A percentile compares a stretch with the other conserved stretches of the same genome.
Evolutionary conservation across 2,888 invertebrate genomes (phyloP).

Genomic region (Aquatica leii): DNA sequence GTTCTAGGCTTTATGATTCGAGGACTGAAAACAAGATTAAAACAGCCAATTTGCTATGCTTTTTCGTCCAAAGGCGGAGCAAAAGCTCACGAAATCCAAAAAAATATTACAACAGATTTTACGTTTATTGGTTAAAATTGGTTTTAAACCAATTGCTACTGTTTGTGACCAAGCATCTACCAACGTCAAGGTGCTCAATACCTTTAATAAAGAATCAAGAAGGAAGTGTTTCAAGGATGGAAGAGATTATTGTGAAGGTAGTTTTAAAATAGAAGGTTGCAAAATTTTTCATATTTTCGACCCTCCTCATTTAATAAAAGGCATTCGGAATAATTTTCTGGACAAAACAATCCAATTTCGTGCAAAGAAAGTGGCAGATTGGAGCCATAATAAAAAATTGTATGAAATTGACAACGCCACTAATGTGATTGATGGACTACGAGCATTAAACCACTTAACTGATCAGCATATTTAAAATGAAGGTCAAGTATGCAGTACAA

Average conservation of each 20-base stretch:
- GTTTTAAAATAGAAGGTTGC: slow-evolving; percentile 12
- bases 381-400: slow-evolving; percentile 19
- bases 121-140: slow-evolving; percentile 21
- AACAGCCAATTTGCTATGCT: slow-evolving; percentile 6
- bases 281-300: background rate
- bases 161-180: slow-evolving; percentile 32
- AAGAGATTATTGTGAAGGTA: slow-evolving; percentile 4
- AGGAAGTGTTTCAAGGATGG: background rate
- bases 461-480: slow-evolving; percentile 13
- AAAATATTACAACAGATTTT: background rate
- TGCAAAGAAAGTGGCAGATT: background rate
- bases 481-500: slow-evolving; percentile 19
- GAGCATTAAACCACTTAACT: background rate
- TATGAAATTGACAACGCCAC: slow-evolving; percentile 28
- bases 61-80: background rate
- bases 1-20: slow-evolving; percentile 47
- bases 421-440: slow-evolving; percentile 31
- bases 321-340: slow-evolving; percentile 12
- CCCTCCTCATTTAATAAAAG: slow-evolving; percentile 14
- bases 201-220: background rate
- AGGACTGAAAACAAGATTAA: slow-evolving; percentile 17
- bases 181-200: background rate
- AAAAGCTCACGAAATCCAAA: background rate
- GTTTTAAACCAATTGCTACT: slow-evolving; percentile 27
- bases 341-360: background rate